Evolutionary conservation across 2,888 invertebrate species (phyloP).

Genomic region (Antheraea yamamai): DNA sequence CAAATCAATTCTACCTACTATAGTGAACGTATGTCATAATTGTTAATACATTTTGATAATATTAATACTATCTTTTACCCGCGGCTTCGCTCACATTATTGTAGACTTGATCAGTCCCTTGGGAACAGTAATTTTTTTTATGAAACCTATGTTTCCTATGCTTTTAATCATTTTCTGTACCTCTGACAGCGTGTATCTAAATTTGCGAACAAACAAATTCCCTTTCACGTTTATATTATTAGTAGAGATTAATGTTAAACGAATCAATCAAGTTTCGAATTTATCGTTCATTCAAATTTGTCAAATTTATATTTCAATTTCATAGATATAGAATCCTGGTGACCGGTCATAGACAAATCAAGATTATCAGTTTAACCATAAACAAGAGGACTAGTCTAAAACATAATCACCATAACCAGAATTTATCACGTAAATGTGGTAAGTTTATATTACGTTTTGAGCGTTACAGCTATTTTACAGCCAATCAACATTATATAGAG

Average conservation of each 20-base stretch:
- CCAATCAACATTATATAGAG: slow-evolving; percentile 40
- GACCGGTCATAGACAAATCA: slow-evolving; percentile 61
- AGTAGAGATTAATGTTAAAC: neutral
- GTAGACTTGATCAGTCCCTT: too few species aligned
- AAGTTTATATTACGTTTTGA: slow-evolving; percentile 54
- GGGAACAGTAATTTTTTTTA: too few species aligned
- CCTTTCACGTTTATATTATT: too few species aligned
- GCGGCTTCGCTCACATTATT: too few species aligned
- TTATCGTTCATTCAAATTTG: slow-evolving; percentile 15
- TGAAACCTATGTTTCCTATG: too few species aligned
- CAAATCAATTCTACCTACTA: too few species aligned
- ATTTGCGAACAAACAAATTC: too few species aligned
- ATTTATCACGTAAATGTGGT: slow-evolving; percentile 56
- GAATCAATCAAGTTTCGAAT: neutral
- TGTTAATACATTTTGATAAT: too few species aligned
- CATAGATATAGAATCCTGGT: slow-evolving; percentile 38
- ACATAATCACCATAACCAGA: slow-evolving; percentile 51
- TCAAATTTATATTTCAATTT: slow-evolving; percentile 34
- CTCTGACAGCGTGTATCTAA: too few species aligned
- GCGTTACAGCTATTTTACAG: slow-evolving; percentile 65
- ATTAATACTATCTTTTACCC: too few species aligned
- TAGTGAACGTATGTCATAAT: too few species aligned
- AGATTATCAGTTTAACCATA: slow-evolving; percentile 51
- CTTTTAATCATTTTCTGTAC: too few species aligned
- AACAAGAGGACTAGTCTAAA: slow-evolving; percentile 52